Conservation (phyloP, 2,888 invertebrate species). For the Andrena flavipes region DNA sequence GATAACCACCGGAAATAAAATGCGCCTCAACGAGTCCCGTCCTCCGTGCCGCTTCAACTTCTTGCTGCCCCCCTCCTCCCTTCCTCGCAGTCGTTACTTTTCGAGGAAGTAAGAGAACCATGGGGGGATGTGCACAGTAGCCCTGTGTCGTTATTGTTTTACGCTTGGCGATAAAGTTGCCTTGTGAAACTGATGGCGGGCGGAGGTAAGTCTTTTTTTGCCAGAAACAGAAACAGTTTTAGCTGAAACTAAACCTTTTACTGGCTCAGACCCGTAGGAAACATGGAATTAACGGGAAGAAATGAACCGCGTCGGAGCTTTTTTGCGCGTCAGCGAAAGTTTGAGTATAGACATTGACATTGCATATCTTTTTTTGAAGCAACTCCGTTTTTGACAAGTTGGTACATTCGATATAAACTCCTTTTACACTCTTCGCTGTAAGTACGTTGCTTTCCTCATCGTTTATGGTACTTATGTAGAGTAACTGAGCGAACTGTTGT, state of each 20-base stretch:
- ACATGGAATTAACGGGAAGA: too few relatives aligned
- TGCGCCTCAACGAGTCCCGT: constrained; percentile 45
- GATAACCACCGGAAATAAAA: constrained; percentile 56
- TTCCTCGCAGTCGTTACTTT: neutral
- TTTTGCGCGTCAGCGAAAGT: too few relatives aligned
- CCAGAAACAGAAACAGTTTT: neutral
- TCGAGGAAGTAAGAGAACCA: constrained; percentile 2
- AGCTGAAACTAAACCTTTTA: neutral
- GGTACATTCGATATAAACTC: too few relatives aligned
- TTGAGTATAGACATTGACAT: too few relatives aligned
- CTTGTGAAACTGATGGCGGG: neutral
- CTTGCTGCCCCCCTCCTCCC: neutral
- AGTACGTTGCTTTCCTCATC: too few relatives aligned
- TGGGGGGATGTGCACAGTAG: neutral
- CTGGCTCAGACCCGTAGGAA: too few relatives aligned
- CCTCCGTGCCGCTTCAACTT: constrained; percentile 20
- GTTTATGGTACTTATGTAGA: too few relatives aligned
- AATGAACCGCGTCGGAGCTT: too few relatives aligned
- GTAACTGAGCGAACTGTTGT: too few relatives aligned
- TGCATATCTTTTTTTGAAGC: too few relatives aligned
- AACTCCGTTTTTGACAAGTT: too few relatives aligned
- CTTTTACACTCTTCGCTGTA: too few relatives aligned
- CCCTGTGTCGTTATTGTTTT: constrained; percentile 22
- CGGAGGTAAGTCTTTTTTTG: neutral
- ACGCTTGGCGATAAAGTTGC: neutral